Conservation (phyloP, 2,888 invertebrate genomes). For the Ophonus ardosiacus region DNA sequence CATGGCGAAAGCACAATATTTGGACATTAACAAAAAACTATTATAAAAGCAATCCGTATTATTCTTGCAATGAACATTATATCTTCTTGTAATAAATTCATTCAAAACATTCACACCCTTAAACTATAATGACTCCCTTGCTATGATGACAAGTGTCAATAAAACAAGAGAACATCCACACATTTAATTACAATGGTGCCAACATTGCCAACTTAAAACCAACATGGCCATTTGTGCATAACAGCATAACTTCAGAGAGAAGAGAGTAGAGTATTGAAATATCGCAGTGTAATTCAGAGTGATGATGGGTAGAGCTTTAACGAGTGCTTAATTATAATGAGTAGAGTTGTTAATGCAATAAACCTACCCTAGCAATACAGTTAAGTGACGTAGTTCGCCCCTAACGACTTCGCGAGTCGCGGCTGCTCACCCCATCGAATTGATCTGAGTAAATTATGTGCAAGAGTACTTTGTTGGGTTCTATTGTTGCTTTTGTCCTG, state of each 20-base stretch:
- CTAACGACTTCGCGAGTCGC: constrained; percentile 24
- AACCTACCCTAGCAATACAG: constrained; percentile 67
- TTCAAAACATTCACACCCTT: not conserved
- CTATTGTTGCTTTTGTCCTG: constrained; percentile 41
- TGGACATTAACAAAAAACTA: not conserved
- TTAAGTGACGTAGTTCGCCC: constrained; percentile 54
- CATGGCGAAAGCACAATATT: not conserved
- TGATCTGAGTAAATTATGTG: constrained; percentile 43
- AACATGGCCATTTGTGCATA: constrained; percentile 32
- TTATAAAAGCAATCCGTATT: not conserved
- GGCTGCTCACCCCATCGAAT: constrained; percentile 23
- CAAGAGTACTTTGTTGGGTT: constrained; percentile 30
- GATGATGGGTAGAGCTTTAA: constrained; percentile 70
- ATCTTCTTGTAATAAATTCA: not conserved
- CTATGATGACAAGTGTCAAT: constrained; percentile 42
- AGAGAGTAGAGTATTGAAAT: constrained; percentile 43
- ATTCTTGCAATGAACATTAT: not conserved
- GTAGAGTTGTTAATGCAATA: constrained; percentile 76
- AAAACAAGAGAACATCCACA: constrained; percentile 41
- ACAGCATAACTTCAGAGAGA: too few species aligned
- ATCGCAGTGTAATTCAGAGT: constrained; percentile 44
- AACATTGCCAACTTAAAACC: constrained; percentile 47
- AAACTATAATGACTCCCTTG: not conserved
- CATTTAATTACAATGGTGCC: constrained; percentile 47
- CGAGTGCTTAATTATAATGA: constrained; percentile 75